These are phyloP conservation scores for Crotalus tigris DNA, from an alignment of 2,113 vertebrate genomes.

Conservation along the genomic window DNA sequence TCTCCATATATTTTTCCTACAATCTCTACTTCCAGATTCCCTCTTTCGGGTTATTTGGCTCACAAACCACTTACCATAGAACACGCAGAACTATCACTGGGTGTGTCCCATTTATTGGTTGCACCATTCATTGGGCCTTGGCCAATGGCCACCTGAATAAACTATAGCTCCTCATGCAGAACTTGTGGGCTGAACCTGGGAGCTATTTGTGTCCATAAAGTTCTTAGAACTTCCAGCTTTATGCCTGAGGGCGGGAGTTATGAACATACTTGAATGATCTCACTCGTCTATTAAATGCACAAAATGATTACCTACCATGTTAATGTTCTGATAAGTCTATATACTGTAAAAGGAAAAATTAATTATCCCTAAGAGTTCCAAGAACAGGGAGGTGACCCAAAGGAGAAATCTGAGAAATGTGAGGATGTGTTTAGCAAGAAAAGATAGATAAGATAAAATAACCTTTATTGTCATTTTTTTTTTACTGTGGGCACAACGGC, in stretches of 20 bases:
- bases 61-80: neutral
- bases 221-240: neutral
- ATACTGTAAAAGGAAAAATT: too few species aligned
- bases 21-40: neutral
- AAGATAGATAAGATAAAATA: too few species aligned
- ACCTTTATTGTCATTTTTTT: too few species aligned
- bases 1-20: too few species aligned
- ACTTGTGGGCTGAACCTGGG: neutral
- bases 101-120: neutral
- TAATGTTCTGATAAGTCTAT: neutral
- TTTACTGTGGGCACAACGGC: too few species aligned
- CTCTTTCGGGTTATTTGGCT: neutral
- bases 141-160: neutral
- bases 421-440: too few species aligned
- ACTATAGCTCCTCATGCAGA: neutral
- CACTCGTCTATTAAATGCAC: neutral
- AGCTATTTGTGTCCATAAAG: neutral
- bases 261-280: neutral
- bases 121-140: neutral
- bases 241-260: neutral
- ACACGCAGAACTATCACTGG: neutral
- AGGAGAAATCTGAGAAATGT: too few species aligned
- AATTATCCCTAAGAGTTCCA: too few species aligned
- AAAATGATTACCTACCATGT: neutral
- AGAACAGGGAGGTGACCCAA: too few species aligned